Conservation (phyloP, 2,113 vertebrate species). For the Grallaria varia region DNA sequence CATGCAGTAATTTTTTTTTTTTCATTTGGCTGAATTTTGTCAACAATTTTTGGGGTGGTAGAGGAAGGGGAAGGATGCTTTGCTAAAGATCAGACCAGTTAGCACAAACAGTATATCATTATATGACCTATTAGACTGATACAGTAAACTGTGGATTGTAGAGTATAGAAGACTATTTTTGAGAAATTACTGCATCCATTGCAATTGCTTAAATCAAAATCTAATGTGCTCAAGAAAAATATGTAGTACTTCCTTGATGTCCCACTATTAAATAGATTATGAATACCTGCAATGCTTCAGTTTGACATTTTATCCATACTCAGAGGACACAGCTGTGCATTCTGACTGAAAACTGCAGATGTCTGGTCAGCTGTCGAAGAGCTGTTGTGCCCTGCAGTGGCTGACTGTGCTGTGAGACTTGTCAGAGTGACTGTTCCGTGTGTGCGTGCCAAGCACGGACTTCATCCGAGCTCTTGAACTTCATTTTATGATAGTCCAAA, state of each 20-base stretch:
- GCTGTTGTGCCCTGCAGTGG: background rate
- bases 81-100: slow-evolving; percentile 15
- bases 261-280: slow-evolving; percentile 66
- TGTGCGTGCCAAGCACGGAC: background rate
- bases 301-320: slow-evolving; percentile 41
- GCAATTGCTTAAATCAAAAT: slow-evolving; percentile 53
- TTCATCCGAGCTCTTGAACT: background rate
- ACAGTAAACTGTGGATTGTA: slow-evolving; percentile 49
- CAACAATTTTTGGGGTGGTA: background rate
- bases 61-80: slow-evolving; percentile 1
- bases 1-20: background rate
- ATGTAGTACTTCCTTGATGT: slow-evolving; percentile 60
- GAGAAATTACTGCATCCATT: slow-evolving; percentile 50
- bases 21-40: slow-evolving; percentile 36
- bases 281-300: slow-evolving; percentile 50
- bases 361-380: background rate
- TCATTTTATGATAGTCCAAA: accelerated
- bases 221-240: slow-evolving; percentile 59
- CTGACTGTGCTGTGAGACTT: background rate
- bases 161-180: slow-evolving; percentile 34
- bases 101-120: slow-evolving; percentile 18
- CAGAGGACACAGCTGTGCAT: background rate
- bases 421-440: background rate
- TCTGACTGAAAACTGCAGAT: background rate
- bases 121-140: slow-evolving; percentile 42